A percentile compares a stretch with the other conserved stretches of the same genome.
Conservation (phyloP, 1,140 invertebrate species). For the Drosophila kohkoa region DNA sequence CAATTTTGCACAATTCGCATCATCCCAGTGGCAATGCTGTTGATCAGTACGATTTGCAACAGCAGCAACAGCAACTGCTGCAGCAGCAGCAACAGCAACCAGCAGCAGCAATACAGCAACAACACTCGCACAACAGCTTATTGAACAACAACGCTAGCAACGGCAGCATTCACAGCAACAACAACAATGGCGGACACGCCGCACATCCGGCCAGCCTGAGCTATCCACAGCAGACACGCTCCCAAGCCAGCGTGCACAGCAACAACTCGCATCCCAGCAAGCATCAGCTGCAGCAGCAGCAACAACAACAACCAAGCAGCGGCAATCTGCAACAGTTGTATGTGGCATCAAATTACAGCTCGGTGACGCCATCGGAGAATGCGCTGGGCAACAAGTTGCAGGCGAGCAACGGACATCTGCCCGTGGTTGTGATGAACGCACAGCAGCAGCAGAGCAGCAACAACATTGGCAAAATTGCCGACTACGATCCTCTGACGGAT, state of each 20-base stretch:
- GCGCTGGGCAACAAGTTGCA: conserved; percentile 56
- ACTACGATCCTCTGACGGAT: conserved; percentile 91
- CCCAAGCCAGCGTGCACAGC: conserved; percentile 43
- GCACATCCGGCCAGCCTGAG: conserved; percentile 43
- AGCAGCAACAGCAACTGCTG: conserved; percentile 58
- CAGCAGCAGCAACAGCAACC: conserved; percentile 52
- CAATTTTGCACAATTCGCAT: conserved; percentile 81
- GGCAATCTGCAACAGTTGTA: conserved; percentile 70
- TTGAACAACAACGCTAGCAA: conserved; percentile 66
- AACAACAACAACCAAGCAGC: conserved; percentile 19
- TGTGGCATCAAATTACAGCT: conserved; percentile 67
- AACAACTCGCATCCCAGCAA: conserved; percentile 45
- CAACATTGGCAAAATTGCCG: conserved; percentile 90
- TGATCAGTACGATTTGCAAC: conserved; percentile 57
- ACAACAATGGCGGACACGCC: conserved; percentile 27
- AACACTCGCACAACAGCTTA: conserved; percentile 39
- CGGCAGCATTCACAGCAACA: conserved; percentile 46
- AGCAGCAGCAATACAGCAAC: conserved; percentile 37
- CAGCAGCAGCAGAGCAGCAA: conserved; percentile 55
- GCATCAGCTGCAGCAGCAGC: conserved; percentile 30
- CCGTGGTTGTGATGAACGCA: conserved; percentile 21
- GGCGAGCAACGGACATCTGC: conserved; percentile 64
- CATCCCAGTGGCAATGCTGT: conserved; percentile 78
- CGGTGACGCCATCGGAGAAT: conserved; percentile 72
- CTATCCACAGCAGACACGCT: conserved; percentile 53